Percentiles rank a stretch among this genome's conserved stretches.
These are phyloP conservation scores for Anser cygnoides DNA, from an alignment of 2,113 vertebrate species.

Conservation along the genomic window DNA sequence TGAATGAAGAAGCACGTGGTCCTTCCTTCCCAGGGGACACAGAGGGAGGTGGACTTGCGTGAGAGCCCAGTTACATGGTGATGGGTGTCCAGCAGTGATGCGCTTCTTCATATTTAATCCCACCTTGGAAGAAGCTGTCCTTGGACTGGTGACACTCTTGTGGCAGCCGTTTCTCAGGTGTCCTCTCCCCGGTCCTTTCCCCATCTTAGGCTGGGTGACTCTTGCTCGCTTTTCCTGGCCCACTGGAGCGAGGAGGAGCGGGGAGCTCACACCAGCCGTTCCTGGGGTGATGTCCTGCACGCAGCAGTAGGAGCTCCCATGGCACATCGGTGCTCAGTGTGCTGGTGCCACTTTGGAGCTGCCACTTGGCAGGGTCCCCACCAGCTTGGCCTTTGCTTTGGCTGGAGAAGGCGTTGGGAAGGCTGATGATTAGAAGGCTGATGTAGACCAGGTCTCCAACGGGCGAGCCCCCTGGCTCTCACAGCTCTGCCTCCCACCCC, in stretches of 20 bases:
- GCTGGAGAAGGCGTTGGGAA: neutral
- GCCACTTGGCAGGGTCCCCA: neutral
- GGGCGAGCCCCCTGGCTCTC: neutral
- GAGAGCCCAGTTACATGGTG: neutral
- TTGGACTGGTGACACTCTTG: neutral
- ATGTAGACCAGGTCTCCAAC: neutral
- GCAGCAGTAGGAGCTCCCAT: rapidly evolving
- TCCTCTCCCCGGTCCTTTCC: neutral
- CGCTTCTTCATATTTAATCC: neutral
- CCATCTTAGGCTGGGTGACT: neutral
- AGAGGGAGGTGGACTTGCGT: neutral
- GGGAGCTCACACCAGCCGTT: neutral
- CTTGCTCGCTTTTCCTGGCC: neutral
- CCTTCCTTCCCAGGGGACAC: neutral
- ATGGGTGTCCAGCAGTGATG: neutral
- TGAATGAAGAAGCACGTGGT: neutral
- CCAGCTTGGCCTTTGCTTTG: no score
- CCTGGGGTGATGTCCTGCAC: neutral
- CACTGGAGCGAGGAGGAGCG: neutral
- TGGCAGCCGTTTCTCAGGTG: neutral
- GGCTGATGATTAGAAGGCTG: neutral
- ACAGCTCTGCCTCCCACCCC: neutral
- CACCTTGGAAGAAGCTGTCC: neutral
- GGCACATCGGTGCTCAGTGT: rapidly evolving
- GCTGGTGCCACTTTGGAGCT: neutral